Percentiles rank a stretch among this genome's conserved stretches.
Evolutionary conservation across 2,797 vertebrate species (phyloP).

Genomic region (Furcifer pardalis): DNA sequence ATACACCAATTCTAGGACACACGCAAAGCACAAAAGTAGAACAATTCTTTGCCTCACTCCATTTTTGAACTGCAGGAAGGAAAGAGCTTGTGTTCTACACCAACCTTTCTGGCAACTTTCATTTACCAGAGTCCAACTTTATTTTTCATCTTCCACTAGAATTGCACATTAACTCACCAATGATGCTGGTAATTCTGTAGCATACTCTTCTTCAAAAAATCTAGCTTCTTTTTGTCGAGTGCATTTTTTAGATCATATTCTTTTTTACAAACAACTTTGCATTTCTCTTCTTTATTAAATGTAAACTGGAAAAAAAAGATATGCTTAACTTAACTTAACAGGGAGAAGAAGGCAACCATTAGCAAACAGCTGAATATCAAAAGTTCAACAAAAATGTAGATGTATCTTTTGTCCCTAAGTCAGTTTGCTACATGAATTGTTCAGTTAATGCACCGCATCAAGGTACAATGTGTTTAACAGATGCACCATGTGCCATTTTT

Average conservation of each 20-base stretch:
- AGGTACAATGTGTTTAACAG: background rate
- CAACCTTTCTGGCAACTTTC: background rate
- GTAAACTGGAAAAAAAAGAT: conserved; percentile 81
- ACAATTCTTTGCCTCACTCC: no score
- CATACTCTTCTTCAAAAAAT: conserved; percentile 94
- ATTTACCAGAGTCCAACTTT: background rate
- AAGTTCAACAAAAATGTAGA: background rate
- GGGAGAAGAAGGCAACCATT: background rate
- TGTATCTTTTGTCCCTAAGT: background rate
- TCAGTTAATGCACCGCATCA: background rate
- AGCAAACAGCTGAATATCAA: background rate
- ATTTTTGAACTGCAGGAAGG: no score
- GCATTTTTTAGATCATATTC: conserved; percentile 78
- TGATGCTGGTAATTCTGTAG: conserved; percentile 95
- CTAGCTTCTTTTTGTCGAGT: conserved; percentile 83
- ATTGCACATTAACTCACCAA: conserved; percentile 79
- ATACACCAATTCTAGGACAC: no score
- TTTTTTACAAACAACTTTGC: conserved; percentile 85
- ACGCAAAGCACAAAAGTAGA: no score
- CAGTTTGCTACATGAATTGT: background rate
- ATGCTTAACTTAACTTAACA: background rate
- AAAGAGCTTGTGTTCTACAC: no score
- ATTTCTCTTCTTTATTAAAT: conserved; percentile 83
- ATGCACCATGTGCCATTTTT: background rate
- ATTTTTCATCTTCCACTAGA: background rate